Evolutionary conservation across 2,113 vertebrate genomes (phyloP), one percentile per base, ranked within the genome.

Genomic region (Hirundichthys speculiger): DNA sequence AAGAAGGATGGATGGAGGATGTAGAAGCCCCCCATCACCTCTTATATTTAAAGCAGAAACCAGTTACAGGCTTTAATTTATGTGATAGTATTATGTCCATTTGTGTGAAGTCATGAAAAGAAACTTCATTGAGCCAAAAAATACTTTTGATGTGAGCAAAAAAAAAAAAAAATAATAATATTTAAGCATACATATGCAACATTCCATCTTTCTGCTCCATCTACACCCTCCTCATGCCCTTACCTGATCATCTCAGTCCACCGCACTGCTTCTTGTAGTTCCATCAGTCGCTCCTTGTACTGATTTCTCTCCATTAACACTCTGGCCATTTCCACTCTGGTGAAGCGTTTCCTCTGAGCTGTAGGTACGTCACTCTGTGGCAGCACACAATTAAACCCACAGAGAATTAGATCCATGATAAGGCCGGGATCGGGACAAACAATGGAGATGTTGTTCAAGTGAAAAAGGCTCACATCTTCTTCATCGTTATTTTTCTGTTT

Each of bases 241-340:
- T 10, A 74, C 98, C 98, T 93, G 90, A 99, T 98, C 98, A 99
- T 99, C 86, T 99, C 98, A 0, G 96, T 99, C 98, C 98, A 99
- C 89, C 97, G 82, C 80, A 99, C 96, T 0, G 98, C 97, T 72
- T 99, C 98, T 89, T 99, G 98, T 3, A 99, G 93, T 90, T 99
- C 98, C 98, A 99, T 99, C 62, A 99, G 86, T 47, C 98, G 90
- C 83, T 99, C 98, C 64, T 99, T 99, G 88, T 98, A 99, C 60
- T 99, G 98, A 81, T 99, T 99, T 39, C 98, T 94, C 64, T 99
- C 98, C 98, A 99, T 99, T 50, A 99, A 92, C 46, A 99, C 98
- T 0, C 98, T 88, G 1, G 98, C 98, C 98, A 99, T 99, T 85
- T 99, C 98, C 73, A 99, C 95, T 0, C 98, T 90, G 0, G 98